Evolutionary conservation across 2,888 invertebrate genomes (phyloP), one percentile per base, ranked within the genome.

Genomic region (Orthonevra nobilis): DNA sequence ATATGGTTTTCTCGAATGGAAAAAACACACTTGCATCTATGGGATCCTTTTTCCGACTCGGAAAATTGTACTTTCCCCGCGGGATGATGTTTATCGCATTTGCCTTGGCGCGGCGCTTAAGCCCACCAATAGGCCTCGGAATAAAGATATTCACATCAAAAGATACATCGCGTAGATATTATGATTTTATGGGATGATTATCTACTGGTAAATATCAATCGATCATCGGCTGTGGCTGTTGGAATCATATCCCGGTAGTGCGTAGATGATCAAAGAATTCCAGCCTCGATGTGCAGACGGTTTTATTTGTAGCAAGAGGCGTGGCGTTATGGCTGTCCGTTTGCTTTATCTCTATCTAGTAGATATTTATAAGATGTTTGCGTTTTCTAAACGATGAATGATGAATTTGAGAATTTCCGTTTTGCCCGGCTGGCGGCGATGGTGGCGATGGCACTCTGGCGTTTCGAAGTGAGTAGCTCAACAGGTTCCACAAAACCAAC

Each of bases 151-250:
- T 68, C 46, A 48, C 26, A 68, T 61, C 38, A 52, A 60, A 15
- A 40, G 10, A 30, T 52, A 40, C 52, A 12, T 12, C 7, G 10
- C 20, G 9, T 15, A 50, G 58, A 23, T 66, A 30, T 54, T 48
- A 69, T 50, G 56, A 75, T 75, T 69, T 56, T 42, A 34, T 56
- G 5, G 36, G 12, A 10, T n/a, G 48, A 50, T 54, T 32, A 61
- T 69, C 61, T 54, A 63, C 34, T 63, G 58, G 69, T 63, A 58
- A 75, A 70, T 20, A 58, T 70, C 63, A 56, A 70, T 64, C 63
- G 36, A 63, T 75, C 63, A 70, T 48, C 70, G 34, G 17, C 15
- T 42, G 30, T 6, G 32, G 42, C 46, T 38, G n/a, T 17, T 54
- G 20, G 42, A 32, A 54, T 46, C 30, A 54, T 56, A 46, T 63